Evolutionary conservation across 2,797 vertebrate species (phyloP), one percentile per base, ranked within the genome.

Genomic region (Erpetoichthys calabaricus): DNA sequence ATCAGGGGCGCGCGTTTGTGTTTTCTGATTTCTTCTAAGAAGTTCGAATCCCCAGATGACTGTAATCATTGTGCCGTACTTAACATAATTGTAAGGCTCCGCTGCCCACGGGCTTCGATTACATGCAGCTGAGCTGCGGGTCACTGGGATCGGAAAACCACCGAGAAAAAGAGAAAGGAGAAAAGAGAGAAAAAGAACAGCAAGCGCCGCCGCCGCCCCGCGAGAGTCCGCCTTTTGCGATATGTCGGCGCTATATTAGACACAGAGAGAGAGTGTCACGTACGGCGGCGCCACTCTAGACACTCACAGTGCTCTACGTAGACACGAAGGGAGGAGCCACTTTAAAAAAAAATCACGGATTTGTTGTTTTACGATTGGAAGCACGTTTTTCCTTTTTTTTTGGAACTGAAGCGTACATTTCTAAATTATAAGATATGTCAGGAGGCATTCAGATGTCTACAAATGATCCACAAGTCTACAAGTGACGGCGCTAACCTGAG

Each of bases 151-250:
- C 74, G 61, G 51, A 56, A 61, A 63, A 63, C 63, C 58, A 57
- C 67, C 57, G 59, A 69, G 69, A 68, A 68, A 73, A 71, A 60
- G 61, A 67, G 60, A 74, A 66, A 67, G 49, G 61, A 63, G 68
- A 71, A 64, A 56, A 45, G 66, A 65, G 63, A 61, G 67, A 62
- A 65, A 71, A 70, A 68, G 66, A 66, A 70, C 63, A 73, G 68
- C 57, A 69, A 70, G 58, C 63, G 60, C 58, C 56, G 73, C 58
- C 56, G 73, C 25, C 25, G 2, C 25, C 25, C 2, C 25, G 25
- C 25, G 25, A 25, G 25, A 25, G 25, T 25, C 25, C 25, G 25
- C 25, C 25, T 25, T 25, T 25, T 25, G 25, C 25, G 25, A 25
- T 2, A 25, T 25, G 25, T 25, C 25, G 25, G 25, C 25, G 25